These are phyloP conservation scores for Phyllopteryx taeniolatus DNA, from an alignment of 2,113 vertebrate species.

Conservation along the genomic window DNA sequence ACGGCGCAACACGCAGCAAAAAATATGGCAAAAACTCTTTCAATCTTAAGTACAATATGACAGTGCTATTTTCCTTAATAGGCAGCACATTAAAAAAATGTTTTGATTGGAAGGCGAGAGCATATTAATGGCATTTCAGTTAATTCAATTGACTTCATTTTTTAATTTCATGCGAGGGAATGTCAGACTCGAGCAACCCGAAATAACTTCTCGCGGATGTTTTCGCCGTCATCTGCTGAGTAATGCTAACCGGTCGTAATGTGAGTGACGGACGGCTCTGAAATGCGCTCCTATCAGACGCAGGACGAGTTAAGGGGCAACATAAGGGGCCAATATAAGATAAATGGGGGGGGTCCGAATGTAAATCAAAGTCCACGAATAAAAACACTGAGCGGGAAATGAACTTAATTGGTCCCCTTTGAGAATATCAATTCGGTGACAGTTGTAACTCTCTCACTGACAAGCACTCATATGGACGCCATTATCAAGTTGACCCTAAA, in stretches of 20 bases:
- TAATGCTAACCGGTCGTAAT: not conserved
- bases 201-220: not conserved
- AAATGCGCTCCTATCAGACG: not conserved
- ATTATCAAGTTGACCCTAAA: slow-evolving; percentile 14
- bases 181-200: not conserved
- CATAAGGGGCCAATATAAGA: not conserved
- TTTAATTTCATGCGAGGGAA: not conserved
- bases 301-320: not conserved
- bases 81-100: too few relatives aligned
- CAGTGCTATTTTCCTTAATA: too few relatives aligned
- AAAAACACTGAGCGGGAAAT: slow-evolving; percentile 1
- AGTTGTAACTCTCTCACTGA: slow-evolving; percentile 7
- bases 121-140: too few relatives aligned
- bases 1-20: too few relatives aligned
- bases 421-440: slow-evolving; percentile 4
- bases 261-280: not conserved
- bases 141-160: too few relatives aligned
- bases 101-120: too few relatives aligned
- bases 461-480: slow-evolving; percentile 5
- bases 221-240: not conserved
- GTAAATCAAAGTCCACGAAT: slow-evolving; percentile 3
- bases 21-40: too few relatives aligned
- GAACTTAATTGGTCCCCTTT: slow-evolving; percentile 2
- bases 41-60: too few relatives aligned
- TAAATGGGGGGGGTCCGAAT: not conserved